phyloP scores from a whole-genome alignment of 2,113 vertebrate genomes.

The Nycticorax nycticorax region DNA sequence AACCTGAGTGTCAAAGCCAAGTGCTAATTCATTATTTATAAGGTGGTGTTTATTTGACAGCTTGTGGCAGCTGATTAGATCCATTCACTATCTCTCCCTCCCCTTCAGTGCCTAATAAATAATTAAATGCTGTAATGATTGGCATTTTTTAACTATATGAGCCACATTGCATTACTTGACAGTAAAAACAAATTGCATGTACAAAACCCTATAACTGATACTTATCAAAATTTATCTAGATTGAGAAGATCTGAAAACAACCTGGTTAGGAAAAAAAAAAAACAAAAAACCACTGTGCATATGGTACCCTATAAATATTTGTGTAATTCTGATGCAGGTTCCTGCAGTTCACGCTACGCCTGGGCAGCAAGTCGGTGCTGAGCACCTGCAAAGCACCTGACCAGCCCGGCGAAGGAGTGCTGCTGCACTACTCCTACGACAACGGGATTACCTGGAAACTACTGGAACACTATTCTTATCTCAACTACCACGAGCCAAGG shows the following conservation, averaged over 20 bases:
- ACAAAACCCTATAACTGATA: not conserved
- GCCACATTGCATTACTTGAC: conserved; percentile 27
- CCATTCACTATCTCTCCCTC: conserved; percentile 64
- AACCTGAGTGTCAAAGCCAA: conserved; percentile 75
- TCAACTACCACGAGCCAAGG: conserved; percentile 97
- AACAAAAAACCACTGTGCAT: not conserved
- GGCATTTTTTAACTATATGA: conserved; percentile 65
- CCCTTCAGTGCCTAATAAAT: conserved; percentile 76
- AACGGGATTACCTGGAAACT: conserved; percentile 97
- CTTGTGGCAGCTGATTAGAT: conserved; percentile 80
- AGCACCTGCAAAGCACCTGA: conserved; percentile 95
- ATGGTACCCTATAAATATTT: not conserved
- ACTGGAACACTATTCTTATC: conserved; percentile 92
- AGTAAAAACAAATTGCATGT: conserved; percentile 10
- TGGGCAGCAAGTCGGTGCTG: conserved; percentile 92
- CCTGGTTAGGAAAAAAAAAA: not conserved
- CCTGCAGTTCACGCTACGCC: conserved; percentile 92
- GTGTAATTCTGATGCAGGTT: conserved; percentile 77
- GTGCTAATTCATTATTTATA: conserved; percentile 78
- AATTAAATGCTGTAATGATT: conserved; percentile 75
- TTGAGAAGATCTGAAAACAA: conserved; percentile 21
- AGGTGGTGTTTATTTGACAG: conserved; percentile 81
- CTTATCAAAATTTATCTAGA: conserved; percentile 43
- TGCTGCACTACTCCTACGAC: conserved; percentile 94
- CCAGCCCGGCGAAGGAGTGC: conserved; percentile 92